phyloP scores from a whole-genome alignment of 2,888 invertebrate species.

The Allacma fusca region DNA sequence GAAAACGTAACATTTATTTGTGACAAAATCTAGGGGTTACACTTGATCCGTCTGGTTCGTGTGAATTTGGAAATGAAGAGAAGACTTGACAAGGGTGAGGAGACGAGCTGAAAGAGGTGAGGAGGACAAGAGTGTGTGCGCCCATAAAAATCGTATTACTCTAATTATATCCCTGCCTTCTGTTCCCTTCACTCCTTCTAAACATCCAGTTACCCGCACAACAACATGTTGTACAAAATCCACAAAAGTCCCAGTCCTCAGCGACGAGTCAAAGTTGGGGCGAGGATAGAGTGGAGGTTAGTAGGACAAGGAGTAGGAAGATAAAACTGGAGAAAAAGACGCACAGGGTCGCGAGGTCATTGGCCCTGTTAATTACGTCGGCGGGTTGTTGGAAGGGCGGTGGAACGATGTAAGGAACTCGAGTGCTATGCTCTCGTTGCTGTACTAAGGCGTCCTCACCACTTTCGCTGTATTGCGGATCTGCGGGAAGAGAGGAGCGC shows the following conservation, averaged over 20 bases:
- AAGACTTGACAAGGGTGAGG: not conserved
- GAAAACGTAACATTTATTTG: not conserved
- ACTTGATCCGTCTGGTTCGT: too few species aligned
- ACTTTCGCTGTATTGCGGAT: slow-evolving; percentile 39
- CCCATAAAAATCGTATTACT: not conserved
- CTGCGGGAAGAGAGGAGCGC: slow-evolving; percentile 48
- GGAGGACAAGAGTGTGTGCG: not conserved
- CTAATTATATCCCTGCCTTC: not conserved
- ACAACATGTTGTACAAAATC: too few species aligned
- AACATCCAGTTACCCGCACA: too few species aligned
- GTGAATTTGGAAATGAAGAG: not conserved
- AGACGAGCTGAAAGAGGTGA: not conserved
- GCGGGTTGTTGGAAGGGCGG: slow-evolving; percentile 24
- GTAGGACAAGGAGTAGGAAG: not conserved
- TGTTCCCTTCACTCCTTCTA: too few species aligned
- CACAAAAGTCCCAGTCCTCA: too few species aligned
- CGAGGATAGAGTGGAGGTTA: not conserved
- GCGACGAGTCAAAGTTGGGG: not conserved
- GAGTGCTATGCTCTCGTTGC: slow-evolving; percentile 44
- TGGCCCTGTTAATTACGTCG: too few species aligned
- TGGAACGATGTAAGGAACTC: slow-evolving; percentile 51
- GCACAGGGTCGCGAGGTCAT: not conserved
- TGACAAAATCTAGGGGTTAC: not conserved
- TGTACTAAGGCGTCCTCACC: slow-evolving; percentile 17
- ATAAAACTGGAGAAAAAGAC: not conserved